Percentiles rank a stretch among this genome's conserved stretches.
phyloP scores from a whole-genome alignment of 2,888 invertebrate species.

The Cataglyphis albicans region DNA sequence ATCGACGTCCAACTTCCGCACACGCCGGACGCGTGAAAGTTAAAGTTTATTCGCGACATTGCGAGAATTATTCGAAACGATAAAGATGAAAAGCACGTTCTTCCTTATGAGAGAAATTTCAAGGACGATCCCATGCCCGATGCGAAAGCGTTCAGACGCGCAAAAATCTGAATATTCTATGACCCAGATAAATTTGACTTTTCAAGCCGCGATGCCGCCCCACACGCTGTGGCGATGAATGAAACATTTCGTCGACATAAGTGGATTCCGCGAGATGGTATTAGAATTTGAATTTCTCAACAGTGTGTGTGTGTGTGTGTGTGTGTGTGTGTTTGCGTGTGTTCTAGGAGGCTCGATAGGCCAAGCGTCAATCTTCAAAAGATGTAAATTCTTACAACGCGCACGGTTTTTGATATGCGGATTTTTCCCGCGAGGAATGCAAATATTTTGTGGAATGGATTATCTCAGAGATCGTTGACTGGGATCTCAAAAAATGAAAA shows the following conservation, averaged over 20 bases:
- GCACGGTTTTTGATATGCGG: constrained; percentile 34
- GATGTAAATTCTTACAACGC: constrained; percentile 10
- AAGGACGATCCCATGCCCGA: neutral
- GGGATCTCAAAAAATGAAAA: constrained; percentile 14
- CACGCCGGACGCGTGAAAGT: constrained; percentile 26
- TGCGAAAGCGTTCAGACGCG: neutral
- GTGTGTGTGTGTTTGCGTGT: constrained; percentile 4
- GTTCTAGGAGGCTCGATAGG: constrained; percentile 18
- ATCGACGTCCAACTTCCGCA: constrained; percentile 37
- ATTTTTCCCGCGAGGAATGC: constrained; percentile 34
- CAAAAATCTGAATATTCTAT: constrained; percentile 48
- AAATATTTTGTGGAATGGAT: constrained; percentile 37
- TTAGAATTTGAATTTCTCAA: constrained; percentile 71
- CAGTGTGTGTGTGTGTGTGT: too few relatives aligned
- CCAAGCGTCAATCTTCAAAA: neutral
- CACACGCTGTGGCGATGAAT: constrained; percentile 59
- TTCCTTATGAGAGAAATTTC: neutral
- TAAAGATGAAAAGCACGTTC: neutral
- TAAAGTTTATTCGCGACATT: constrained; percentile 47
- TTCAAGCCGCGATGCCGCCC: neutral
- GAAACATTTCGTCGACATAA: constrained; percentile 66
- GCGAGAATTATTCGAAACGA: neutral
- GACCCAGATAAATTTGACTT: constrained; percentile 58
- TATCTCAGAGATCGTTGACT: constrained; percentile 25
- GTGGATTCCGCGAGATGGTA: constrained; percentile 56